phyloP scores from a whole-genome alignment of 2,113 vertebrate species.

The Hippopotamus amphibius region DNA sequence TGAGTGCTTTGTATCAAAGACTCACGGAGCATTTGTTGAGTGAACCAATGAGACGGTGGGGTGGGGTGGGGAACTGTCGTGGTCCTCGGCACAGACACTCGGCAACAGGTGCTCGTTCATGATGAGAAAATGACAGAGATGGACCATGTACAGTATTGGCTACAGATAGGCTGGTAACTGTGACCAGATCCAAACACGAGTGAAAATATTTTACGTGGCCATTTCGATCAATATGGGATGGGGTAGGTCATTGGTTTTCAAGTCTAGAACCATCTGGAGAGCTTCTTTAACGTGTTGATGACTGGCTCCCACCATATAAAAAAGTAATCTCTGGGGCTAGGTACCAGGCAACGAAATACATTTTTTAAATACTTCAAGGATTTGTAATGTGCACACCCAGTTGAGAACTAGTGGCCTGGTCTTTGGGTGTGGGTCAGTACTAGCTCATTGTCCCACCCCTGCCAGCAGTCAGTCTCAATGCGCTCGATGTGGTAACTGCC shows the following conservation, averaged over 20 bases:
- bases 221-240: neutral
- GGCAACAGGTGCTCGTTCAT: rapidly evolving
- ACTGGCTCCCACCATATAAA: neutral
- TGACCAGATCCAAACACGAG: neutral
- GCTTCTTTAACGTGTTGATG: neutral
- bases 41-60: neutral
- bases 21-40: neutral
- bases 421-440: neutral
- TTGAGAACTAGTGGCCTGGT: neutral
- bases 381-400: neutral
- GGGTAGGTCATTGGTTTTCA: neutral
- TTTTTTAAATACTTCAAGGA: neutral
- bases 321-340: neutral
- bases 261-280: conserved; percentile 11
- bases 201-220: neutral
- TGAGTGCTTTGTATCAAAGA: neutral
- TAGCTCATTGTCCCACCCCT: neutral
- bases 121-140: neutral
- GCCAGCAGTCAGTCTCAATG: neutral
- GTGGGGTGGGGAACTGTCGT: rapidly evolving
- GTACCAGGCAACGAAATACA: neutral
- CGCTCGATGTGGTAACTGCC: neutral
- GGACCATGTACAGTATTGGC: neutral
- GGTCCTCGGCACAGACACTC: neutral
- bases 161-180: neutral